Evolutionary conservation across 1,140 invertebrate species (phyloP), one percentile per base, ranked within the genome.

Genomic region (Procambarus virginalis): DNA sequence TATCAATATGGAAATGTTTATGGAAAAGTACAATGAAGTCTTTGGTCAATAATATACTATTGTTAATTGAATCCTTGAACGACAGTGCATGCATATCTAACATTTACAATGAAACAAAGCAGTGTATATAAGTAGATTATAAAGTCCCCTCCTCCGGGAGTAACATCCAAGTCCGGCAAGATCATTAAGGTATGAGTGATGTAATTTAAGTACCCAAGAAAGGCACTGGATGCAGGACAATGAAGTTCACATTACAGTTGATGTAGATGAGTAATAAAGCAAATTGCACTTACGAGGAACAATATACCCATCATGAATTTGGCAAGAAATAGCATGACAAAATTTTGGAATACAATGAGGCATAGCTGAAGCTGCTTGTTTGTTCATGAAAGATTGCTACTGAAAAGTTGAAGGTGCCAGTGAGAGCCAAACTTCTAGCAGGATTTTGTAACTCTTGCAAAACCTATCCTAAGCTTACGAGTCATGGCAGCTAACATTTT

Each of bases 11-110:
- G 46, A 84, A 84, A 84, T 84, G 68, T 68, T 75, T 68, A 64
- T 70, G 34, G 48, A 84, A 80, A 80, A 80, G 78, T 58, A 80
- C 78, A 80, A 80, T 80, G 4, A 80, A 80, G 55, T 80, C 73
- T 68, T 46, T 84, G 9, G 3, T 80, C 48, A 17, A 34, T 70
- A 84, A 12, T 70, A 17, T 14, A 84, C 49, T 84, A 73, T 73
- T 84, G 82, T 49, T 73, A 70, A 68, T 22, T 73, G 82, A 84
- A 84, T 84, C 68, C 60, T 70, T 84, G 68, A 84, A 84, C 58
- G 82, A 48, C 82, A 84, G 82, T 84, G 45, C 82, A 84, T 84
- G 82, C 82, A 80, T 80, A 84, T 84, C 64, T 70, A 84, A 84
- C 82, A 84, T 84, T 84, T 73, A 70, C 82, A 84, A 84, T 84